Evolutionary conservation across 2,797 vertebrate species (phyloP), one percentile per base, ranked within the genome.

Genomic region (Micromesistius poutassou): DNA sequence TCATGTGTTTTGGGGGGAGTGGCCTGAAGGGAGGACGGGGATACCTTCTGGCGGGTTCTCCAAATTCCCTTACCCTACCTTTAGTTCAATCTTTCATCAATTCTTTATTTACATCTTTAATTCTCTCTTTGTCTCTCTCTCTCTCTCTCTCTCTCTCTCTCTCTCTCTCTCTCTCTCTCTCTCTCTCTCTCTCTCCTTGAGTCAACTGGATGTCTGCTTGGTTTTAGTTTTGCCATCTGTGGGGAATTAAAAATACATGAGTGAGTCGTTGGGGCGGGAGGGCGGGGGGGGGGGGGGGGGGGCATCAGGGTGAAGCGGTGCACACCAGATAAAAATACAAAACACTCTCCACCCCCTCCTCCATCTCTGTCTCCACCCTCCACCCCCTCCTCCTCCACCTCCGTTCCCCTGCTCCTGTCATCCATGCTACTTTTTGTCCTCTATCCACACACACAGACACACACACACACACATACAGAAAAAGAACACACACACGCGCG

Each of bases 231-330:
- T 78, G 72, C 78, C 73, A 82, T 82, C 71, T 81, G 77, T 78
- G 31, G 72, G 75, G 30, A 77, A 84, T 89, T 79, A 83, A 84
- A 89, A 82, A 85, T 89, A 76, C 81, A 87, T 87, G 80, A 16
- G 28, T 19, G 40, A 19, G 46, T 22, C 5, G 19, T 4, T 6
- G 50, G 50, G 50, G 19, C 0, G 50, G 50, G 19, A 22, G 22
- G 50, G 50, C 4, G 5, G 50, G 1, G 50, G 22, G 50, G 0
- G 19, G 4, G 4, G 40, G 40, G 40, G 40, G 0, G 40, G 40
- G 40, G 16, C 10, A 16, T 50, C 46, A 50, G 14, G 46, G 46
- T 16, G 50, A 62, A 8, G 50, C 22, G 22, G 50, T 62, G 22
- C 19, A 46, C 78, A 80, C 1, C 4, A 1, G 30, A 77, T 83